Conservation (phyloP, 2,797 vertebrate species). For the Acipenser transmontanus region DNA sequence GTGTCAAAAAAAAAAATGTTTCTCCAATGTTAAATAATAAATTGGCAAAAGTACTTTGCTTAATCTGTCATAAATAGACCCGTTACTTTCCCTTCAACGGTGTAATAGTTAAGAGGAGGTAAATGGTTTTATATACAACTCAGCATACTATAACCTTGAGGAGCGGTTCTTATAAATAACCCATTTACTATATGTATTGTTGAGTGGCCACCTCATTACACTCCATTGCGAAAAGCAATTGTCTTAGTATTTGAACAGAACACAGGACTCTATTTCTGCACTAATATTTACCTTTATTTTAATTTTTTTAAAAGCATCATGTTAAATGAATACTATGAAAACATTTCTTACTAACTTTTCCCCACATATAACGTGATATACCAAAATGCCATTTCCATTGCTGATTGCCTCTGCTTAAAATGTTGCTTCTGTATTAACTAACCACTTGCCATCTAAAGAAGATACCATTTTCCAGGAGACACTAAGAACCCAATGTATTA, state of each 20-base stretch:
- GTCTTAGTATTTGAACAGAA: too few relatives aligned
- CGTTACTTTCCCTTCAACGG: conserved; percentile 10
- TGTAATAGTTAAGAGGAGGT: background rate
- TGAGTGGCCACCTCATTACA: background rate
- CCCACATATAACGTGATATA: too few relatives aligned
- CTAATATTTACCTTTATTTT: too few relatives aligned
- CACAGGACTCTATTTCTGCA: too few relatives aligned
- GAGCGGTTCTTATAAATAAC: too few relatives aligned
- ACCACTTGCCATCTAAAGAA: background rate
- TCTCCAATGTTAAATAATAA: background rate
- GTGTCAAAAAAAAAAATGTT: background rate
- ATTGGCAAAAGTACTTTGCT: background rate
- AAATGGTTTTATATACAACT: background rate
- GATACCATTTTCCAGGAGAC: background rate
- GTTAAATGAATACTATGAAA: too few relatives aligned
- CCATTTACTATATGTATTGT: background rate
- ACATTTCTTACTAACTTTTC: too few relatives aligned
- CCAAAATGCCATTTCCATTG: background rate
- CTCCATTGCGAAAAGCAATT: too few relatives aligned
- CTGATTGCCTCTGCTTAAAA: background rate
- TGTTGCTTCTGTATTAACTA: background rate
- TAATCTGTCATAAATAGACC: conserved; percentile 23
- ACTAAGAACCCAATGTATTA: conserved; percentile 28
- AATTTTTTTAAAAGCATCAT: too few relatives aligned
- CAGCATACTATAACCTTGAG: too few relatives aligned